Base-by-base conservation (phyloP, 1,140 invertebrate genomes). In the Drosophila triauraria region DNA sequence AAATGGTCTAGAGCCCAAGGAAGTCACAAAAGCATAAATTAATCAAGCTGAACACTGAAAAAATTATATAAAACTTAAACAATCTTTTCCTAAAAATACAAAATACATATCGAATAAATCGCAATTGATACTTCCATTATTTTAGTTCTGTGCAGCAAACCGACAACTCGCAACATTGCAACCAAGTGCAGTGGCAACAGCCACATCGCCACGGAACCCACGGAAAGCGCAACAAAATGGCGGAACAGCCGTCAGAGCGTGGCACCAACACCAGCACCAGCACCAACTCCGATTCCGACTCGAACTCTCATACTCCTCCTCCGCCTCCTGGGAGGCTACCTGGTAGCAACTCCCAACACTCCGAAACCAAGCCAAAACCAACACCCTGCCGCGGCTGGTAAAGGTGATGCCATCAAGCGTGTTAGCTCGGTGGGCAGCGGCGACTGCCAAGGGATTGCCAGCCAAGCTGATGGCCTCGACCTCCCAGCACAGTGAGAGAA, bases 211-310 rank as follows among this genome's bases (percentile, higher is more conserved):
- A 54, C 32, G 53, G 44, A 62, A 44, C 61, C 54, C 78, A 81
- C 74, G 80, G 58, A 71, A 82, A 76, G 58, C 25, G 35, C 70
- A 48, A 75, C 53, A 87, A 87, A 87, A 87, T 88, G 84, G 84
- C 84, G 80, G 85, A 47, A 50, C 62, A 90, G 78, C 78, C 84
- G 84, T 80, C 84, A 84, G 84, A 87, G 84, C 84, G 84, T 87
- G 84, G 84, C 85, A 69, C 47, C 81, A 68, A 68, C 69, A 78
- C 46, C 75, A 59, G 13, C 30, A 53, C 46, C 61, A 59, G 40
- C 27, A 30, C 5, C 27, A 35, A 10, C 59, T 53, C 15, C 53
- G 38, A 56, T 23, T 43, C 48, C 35, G 10, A 30, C 50, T 47
- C 50, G 20, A 42, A 60, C 60, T 46, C 69, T 46, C 69, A 35